These are phyloP conservation scores for Stenopsyche tienmushanensis DNA, from an alignment of 1,140 invertebrate genomes.

Conservation along the genomic window DNA sequence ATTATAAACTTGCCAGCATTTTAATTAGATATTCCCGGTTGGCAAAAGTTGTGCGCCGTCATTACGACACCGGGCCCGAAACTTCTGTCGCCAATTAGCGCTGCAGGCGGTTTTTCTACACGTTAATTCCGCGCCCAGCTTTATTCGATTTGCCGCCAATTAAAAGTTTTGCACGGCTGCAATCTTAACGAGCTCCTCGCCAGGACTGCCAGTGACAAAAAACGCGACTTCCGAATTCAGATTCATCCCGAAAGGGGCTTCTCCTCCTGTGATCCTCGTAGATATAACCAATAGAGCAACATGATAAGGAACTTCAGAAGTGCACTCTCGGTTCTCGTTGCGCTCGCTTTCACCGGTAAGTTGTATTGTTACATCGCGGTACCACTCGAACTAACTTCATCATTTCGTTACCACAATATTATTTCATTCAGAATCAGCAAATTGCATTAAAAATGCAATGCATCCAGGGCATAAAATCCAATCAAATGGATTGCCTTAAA, in stretches of 20 bases:
- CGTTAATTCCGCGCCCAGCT: neutral
- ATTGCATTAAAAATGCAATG: no score
- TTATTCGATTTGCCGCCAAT: neutral
- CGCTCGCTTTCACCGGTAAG: neutral
- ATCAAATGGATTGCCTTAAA: no score
- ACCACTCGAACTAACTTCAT: no score
- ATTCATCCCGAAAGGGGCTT: neutral
- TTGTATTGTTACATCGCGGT: neutral
- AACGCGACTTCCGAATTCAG: neutral
- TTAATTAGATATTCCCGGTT: slow-evolving; percentile 2
- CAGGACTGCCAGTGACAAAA: neutral
- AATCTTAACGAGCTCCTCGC: neutral
- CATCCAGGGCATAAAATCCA: no score
- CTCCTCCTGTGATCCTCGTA: neutral
- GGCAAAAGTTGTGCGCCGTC: neutral
- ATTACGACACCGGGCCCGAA: neutral
- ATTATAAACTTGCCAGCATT: slow-evolving; percentile 15
- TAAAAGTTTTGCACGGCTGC: neutral
- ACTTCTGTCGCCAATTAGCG: neutral
- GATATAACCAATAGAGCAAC: neutral
- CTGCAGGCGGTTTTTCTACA: neutral
- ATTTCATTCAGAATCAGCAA: no score
- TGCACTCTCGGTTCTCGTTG: neutral
- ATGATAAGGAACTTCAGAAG: neutral
- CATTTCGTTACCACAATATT: no score